Conservation (phyloP, 2,888 invertebrate genomes). For the Andrena haemorrhoa region DNA sequence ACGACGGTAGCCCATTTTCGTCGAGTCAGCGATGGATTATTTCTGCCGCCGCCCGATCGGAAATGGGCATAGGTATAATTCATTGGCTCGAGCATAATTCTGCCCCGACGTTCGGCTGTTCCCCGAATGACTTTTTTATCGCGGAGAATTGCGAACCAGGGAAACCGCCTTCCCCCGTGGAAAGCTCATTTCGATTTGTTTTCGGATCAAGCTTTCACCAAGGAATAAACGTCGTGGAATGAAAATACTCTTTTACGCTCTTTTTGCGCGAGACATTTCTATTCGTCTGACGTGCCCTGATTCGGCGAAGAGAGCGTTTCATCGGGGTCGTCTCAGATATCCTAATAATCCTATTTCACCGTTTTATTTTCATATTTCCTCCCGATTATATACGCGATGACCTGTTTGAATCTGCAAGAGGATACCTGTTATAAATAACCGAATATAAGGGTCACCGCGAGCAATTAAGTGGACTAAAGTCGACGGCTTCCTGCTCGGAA, state of each 20-base stretch:
- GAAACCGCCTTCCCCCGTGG: not conserved
- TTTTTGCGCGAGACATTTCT: not conserved
- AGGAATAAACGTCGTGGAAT: not conserved
- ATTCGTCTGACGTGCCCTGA: not conserved
- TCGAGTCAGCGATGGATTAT: conserved; percentile 60
- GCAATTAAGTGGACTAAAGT: too few species aligned
- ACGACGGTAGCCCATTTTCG: conserved; percentile 45
- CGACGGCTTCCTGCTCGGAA: too few species aligned
- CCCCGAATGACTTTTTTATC: conserved; percentile 35
- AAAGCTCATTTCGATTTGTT: conserved; percentile 5
- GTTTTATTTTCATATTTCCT: not conserved
- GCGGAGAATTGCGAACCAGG: conserved; percentile 26
- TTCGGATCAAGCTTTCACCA: not conserved
- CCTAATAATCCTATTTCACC: not conserved
- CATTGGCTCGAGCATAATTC: conserved; percentile 52
- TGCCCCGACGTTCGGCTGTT: conserved; percentile 14
- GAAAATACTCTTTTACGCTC: not conserved
- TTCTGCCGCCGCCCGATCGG: conserved; percentile 37
- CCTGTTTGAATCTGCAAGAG: not conserved
- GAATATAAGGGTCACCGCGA: too few species aligned
- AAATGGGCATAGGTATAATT: conserved; percentile 54
- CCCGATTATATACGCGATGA: not conserved
- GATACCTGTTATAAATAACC: too few species aligned
- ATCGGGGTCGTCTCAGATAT: not conserved
- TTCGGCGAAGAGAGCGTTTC: not conserved